phyloP scores from a whole-genome alignment of 2,888 invertebrate genomes.

The Synergus itoensis region DNA sequence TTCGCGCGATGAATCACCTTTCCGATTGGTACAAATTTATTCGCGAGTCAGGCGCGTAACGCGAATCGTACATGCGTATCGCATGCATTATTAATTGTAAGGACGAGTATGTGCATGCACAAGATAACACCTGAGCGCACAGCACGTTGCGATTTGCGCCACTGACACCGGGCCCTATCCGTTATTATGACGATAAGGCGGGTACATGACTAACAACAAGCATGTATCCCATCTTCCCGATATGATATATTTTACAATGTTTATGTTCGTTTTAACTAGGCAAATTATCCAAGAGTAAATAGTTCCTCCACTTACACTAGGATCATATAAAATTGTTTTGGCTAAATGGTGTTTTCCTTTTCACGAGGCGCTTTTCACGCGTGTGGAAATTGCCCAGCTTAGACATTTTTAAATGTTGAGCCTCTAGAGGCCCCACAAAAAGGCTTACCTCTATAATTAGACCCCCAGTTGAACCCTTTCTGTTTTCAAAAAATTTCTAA shows the following conservation, averaged over 20 bases:
- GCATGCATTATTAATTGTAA: slow-evolving; percentile 48
- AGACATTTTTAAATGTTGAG: too few relatives aligned
- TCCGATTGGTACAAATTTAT: slow-evolving; percentile 60
- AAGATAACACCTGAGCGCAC: slow-evolving; percentile 21
- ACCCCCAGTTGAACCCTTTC: too few relatives aligned
- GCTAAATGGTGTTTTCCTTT: too few relatives aligned
- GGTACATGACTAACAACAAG: slow-evolving; percentile 50
- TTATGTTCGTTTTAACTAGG: neutral
- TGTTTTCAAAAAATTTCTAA: too few relatives aligned
- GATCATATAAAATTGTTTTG: too few relatives aligned
- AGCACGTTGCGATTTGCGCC: slow-evolving; percentile 38
- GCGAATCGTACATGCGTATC: slow-evolving; percentile 41
- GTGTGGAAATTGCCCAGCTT: too few relatives aligned
- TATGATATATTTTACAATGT: neutral
- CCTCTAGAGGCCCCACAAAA: too few relatives aligned
- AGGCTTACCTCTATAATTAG: too few relatives aligned
- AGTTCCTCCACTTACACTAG: too few relatives aligned
- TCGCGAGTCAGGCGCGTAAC: slow-evolving; percentile 43
- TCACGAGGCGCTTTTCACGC: too few relatives aligned
- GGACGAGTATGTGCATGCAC: slow-evolving; percentile 33
- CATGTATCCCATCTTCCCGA: neutral
- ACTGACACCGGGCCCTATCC: slow-evolving; percentile 50
- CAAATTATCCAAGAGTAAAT: neutral
- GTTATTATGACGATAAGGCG: slow-evolving; percentile 60
- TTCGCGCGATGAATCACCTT: slow-evolving; percentile 59